Percentiles rank a stretch among this genome's conserved stretches.
phyloP scores from a whole-genome alignment of 2,113 vertebrate species.

The Argyrosomus japonicus region DNA sequence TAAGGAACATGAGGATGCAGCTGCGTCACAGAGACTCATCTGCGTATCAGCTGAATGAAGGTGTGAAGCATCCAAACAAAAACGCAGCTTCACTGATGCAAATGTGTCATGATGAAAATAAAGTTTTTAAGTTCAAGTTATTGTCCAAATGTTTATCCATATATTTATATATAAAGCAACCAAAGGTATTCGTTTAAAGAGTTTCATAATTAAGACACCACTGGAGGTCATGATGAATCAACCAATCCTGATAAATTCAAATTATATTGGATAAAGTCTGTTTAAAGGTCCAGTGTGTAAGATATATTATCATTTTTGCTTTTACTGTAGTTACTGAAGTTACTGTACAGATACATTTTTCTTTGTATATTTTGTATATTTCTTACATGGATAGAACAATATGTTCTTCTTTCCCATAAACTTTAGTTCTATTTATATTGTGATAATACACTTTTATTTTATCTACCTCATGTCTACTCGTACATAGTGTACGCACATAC shows the following conservation, averaged over 20 bases:
- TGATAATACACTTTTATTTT: too few relatives aligned
- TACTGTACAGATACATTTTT: too few relatives aligned
- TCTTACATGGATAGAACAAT: too few relatives aligned
- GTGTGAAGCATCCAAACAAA: background rate
- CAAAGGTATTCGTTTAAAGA: background rate
- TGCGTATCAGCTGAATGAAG: background rate
- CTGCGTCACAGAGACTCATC: background rate
- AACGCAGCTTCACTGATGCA: background rate
- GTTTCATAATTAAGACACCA: background rate
- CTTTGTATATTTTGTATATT: too few relatives aligned
- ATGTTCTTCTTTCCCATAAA: too few relatives aligned
- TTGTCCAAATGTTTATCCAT: background rate
- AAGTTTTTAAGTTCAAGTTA: background rate
- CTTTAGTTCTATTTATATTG: too few relatives aligned
- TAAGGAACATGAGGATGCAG: too few relatives aligned
- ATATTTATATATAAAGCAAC: background rate
- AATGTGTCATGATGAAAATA: background rate
- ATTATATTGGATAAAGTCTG: background rate
- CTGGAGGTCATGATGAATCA: background rate
- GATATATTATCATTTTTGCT: too few relatives aligned
- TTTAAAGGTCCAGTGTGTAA: background rate
- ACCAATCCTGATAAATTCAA: background rate
- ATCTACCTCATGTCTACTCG: too few relatives aligned
- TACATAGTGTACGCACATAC: too few relatives aligned
- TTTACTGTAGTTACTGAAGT: too few relatives aligned